Base-by-base conservation (phyloP, 2,797 vertebrate species). In the Labeo calbasu region DNA sequence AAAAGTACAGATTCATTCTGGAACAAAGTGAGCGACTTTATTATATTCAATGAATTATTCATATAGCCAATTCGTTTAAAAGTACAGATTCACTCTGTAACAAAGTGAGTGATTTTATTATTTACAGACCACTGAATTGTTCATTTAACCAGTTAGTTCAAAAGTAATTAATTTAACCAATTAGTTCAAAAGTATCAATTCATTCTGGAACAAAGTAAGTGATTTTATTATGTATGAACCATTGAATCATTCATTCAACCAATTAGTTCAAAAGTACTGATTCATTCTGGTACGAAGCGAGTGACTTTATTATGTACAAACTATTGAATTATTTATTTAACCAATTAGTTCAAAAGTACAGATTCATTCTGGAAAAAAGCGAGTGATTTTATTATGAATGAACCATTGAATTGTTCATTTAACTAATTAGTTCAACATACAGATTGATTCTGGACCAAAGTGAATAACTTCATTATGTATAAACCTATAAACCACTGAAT, bases 41-140 rank as follows among this genome's bases (percentile, higher is more conserved):
- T 21, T 0, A 21, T 9, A 0, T 9, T 0, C 10, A 23, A 12
- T 11, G n/a, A 59, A 59, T 59, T 13, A 15, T 7, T 63, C 0
- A 25, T 28, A 25, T 28, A 63, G 25, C 7, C 7, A 55, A 55
- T 55, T 19, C 9, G 8, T 55, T 21, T 2, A 21, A 51, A 51
- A 51, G 14, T 15, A 55, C 2, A 5, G 8, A 51, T 51, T 72
- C 15, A 12, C 51, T 19, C 15, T 19, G 9, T 9, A 72, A 28
- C 48, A 51, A 51, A 28, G 15, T 0, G 2, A 19, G 70, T 51
- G 9, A 50, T n/a, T 25, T 7, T 23, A 48, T 46, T 1, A 15
- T 25, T 14, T 15, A 48, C 4, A 1, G 51, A 50, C 4, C 14
- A 51, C 2, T 50, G n/a, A 72, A 28, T 72, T 14, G 28, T 51